Percentiles rank a stretch among this genome's conserved stretches.
phyloP scores from a whole-genome alignment of 1,140 invertebrate species.

The Bombus impatiens region DNA sequence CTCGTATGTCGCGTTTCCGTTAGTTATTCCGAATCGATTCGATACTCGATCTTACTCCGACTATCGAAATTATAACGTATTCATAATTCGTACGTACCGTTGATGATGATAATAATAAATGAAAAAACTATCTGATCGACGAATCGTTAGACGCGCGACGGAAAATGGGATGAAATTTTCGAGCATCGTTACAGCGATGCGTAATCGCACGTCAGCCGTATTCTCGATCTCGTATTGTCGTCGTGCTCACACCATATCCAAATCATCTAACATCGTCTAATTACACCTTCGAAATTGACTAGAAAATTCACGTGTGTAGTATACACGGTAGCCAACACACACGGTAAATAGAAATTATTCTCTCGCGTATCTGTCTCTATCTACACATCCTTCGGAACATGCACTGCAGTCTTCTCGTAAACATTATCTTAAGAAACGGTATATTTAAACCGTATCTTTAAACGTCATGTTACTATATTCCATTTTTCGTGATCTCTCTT shows the following conservation, averaged over 20 bases:
- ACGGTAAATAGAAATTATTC: constrained; percentile 45
- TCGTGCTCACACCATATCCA: constrained; percentile 26
- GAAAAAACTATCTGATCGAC: constrained; percentile 35
- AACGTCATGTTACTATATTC: background rate
- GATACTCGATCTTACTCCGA: constrained; percentile 34
- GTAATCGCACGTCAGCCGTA: constrained; percentile 2
- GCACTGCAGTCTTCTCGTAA: constrained; percentile 56
- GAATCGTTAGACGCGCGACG: background rate
- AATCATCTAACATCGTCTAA: constrained; percentile 26
- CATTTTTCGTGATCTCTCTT: background rate
- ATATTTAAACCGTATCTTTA: background rate
- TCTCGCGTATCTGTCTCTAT: constrained; percentile 38
- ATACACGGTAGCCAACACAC: constrained; percentile 38
- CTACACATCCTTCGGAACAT: constrained; percentile 51
- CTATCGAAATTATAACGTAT: constrained; percentile 31
- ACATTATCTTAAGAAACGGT: constrained; percentile 51
- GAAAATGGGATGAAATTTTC: background rate
- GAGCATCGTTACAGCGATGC: constrained; percentile 2
- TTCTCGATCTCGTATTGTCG: constrained; percentile 37
- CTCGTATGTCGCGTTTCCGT: constrained; percentile 26
- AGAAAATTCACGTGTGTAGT: constrained; percentile 59
- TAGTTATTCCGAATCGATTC: constrained; percentile 45
- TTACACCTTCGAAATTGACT: constrained; percentile 65
- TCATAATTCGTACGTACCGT: constrained; percentile 15
- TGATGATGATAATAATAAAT: constrained; percentile 29